phyloP scores from a whole-genome alignment of 2,797 vertebrate species.

The Pipistrellus kuhlii region DNA sequence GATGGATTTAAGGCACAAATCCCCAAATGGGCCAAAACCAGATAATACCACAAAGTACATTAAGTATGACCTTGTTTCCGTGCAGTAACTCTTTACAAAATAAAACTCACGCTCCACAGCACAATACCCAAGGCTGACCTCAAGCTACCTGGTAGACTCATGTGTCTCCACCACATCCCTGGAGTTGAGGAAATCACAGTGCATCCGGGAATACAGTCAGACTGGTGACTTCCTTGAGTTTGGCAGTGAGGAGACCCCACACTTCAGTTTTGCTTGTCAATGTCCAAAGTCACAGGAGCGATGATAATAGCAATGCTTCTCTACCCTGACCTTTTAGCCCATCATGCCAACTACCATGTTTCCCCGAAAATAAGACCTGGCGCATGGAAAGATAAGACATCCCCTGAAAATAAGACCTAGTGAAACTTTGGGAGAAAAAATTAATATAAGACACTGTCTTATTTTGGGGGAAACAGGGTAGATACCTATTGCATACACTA shows the following conservation, averaged over 20 bases:
- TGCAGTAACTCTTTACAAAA: background rate
- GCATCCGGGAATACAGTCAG: background rate
- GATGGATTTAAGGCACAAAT: conserved; percentile 53
- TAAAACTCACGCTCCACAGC: background rate
- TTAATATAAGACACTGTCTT: no score
- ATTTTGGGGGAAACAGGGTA: no score
- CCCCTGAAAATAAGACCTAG: no score
- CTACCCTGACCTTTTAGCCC: background rate
- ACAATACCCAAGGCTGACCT: background rate
- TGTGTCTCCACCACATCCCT: background rate
- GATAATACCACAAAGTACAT: conserved; percentile 59
- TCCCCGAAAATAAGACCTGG: no score
- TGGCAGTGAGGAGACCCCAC: no score
- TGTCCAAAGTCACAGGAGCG: background rate
- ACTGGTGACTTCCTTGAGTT: background rate
- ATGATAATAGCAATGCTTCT: background rate
- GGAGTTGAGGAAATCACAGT: background rate
- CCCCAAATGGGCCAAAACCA: conserved; percentile 24
- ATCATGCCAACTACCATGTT: background rate
- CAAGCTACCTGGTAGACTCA: background rate
- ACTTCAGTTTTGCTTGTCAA: background rate
- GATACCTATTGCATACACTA: background rate
- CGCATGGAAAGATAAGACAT: no score
- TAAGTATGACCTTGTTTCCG: conserved; percentile 54
- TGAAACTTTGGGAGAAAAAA: no score